Evolutionary conservation across 2,888 invertebrate genomes (phyloP).

Genomic region (Gymnoscelis rufifasciata): DNA sequence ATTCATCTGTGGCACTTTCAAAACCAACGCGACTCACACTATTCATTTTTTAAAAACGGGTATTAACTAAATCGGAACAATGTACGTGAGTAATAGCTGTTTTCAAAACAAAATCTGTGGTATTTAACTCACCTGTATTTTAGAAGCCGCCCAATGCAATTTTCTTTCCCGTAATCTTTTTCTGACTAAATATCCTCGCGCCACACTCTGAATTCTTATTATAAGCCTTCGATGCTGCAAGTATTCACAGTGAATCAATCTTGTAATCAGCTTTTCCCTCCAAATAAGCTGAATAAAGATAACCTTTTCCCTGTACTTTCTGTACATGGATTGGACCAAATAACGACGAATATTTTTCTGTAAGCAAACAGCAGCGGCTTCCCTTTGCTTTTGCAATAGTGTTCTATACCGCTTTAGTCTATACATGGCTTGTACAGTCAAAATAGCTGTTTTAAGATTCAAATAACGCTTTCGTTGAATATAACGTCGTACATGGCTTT

Average conservation of each 20-base stretch:
- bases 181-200: slow-evolving; percentile 73
- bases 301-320: slow-evolving; percentile 42
- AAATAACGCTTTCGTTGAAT: slow-evolving; percentile 49
- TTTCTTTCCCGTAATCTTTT: slow-evolving; percentile 62
- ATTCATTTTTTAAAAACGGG: no score
- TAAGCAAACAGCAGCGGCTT: slow-evolving; percentile 48
- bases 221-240: slow-evolving; percentile 48
- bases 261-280: slow-evolving; percentile 58
- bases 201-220: slow-evolving; percentile 59
- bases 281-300: slow-evolving; percentile 60
- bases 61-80: no score
- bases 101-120: background rate
- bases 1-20: no score
- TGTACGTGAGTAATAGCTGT: background rate
- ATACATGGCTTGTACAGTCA: slow-evolving; percentile 59
- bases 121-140: slow-evolving; percentile 78
- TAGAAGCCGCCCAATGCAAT: slow-evolving; percentile 75
- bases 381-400: slow-evolving; percentile 35
- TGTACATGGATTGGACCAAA: slow-evolving; percentile 46
- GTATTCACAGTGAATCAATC: slow-evolving; percentile 52
- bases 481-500: slow-evolving; percentile 43
- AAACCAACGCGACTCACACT: no score
- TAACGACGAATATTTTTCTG: slow-evolving; percentile 59
- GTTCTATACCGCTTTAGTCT: slow-evolving; percentile 44
- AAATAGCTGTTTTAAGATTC: slow-evolving; percentile 39